phyloP scores from a whole-genome alignment of 2,113 vertebrate species.

The Trematomus loennbergii region DNA sequence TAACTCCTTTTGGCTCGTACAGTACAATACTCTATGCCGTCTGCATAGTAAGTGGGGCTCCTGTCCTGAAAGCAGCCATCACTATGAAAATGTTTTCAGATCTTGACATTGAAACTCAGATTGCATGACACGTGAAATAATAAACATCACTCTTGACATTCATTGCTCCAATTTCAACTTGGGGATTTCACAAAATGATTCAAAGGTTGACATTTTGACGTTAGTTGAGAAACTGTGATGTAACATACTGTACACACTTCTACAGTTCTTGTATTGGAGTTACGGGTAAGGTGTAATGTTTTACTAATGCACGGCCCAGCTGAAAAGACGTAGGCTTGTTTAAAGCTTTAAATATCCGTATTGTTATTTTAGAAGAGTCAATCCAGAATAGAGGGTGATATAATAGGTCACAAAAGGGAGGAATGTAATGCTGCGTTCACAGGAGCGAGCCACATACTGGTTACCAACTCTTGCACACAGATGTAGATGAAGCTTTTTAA shows the following conservation, averaged over 20 bases:
- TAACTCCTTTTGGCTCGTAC: background rate
- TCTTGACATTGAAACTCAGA: slow-evolving; percentile 19
- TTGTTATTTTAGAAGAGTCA: slow-evolving; percentile 10
- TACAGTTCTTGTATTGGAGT: background rate
- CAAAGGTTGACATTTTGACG: slow-evolving; percentile 8
- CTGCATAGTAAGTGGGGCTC: background rate
- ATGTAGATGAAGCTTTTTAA: background rate
- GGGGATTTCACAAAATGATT: background rate
- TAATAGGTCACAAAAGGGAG: slow-evolving; percentile 28
- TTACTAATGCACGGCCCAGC: background rate
- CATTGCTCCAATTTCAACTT: background rate
- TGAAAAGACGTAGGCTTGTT: background rate
- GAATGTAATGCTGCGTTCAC: slow-evolving; percentile 35
- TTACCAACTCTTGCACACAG: background rate
- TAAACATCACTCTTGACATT: slow-evolving; percentile 2
- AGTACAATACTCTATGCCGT: background rate
- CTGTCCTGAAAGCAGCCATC: background rate
- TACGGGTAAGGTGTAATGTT: background rate
- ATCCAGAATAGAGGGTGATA: slow-evolving; percentile 9
- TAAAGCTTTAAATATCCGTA: slow-evolving; percentile 6
- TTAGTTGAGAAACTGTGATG: background rate
- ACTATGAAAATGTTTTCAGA: slow-evolving; percentile 12
- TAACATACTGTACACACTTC: background rate
- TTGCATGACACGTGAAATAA: background rate
- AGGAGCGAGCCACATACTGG: slow-evolving; percentile 30